These are phyloP conservation scores for Drosophila anomelani DNA, from an alignment of 2,888 invertebrate genomes.

Conservation along the genomic window DNA sequence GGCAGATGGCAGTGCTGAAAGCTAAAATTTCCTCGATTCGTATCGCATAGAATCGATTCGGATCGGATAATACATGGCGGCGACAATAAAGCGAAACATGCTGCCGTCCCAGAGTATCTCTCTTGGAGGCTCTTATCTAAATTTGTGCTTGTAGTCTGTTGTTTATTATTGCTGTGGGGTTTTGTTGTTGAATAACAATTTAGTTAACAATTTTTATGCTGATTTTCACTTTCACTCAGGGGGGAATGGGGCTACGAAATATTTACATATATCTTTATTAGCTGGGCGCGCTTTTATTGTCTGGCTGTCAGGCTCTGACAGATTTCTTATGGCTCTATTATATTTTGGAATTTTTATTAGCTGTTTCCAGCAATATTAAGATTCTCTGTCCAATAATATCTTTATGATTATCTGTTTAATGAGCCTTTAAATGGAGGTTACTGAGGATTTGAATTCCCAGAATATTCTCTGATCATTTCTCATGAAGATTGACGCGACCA, in stretches of 20 bases:
- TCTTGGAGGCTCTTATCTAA: slow-evolving; percentile 43
- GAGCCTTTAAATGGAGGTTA: slow-evolving; percentile 56
- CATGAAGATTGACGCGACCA: slow-evolving; percentile 68
- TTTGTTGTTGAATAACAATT: slow-evolving; percentile 57
- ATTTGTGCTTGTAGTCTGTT: slow-evolving; percentile 44
- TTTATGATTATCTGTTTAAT: slow-evolving; percentile 59
- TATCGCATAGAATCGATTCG: slow-evolving; percentile 22
- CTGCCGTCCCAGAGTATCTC: slow-evolving; percentile 14
- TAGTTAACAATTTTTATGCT: slow-evolving; percentile 57
- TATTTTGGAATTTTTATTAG: slow-evolving; percentile 32
- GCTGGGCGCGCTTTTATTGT: slow-evolving; percentile 43
- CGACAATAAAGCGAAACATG: slow-evolving; percentile 69
- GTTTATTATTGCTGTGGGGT: slow-evolving; percentile 52
- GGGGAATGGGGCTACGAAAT: slow-evolving; percentile 7
- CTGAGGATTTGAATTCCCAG: slow-evolving; percentile 23
- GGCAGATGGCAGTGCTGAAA: slow-evolving; percentile 70
- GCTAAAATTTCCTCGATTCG: slow-evolving; percentile 62
- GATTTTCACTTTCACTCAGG: slow-evolving; percentile 56
- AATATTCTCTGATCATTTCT: slow-evolving; percentile 47
- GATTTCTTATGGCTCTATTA: slow-evolving; percentile 59
- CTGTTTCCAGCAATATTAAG: slow-evolving; percentile 25
- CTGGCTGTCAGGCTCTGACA: slow-evolving; percentile 49
- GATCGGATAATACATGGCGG: slow-evolving; percentile 62
- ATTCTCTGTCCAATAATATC: slow-evolving; percentile 47
- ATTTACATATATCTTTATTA: slow-evolving; percentile 40